A percentile compares a stretch with the other conserved stretches of the same genome.
Conservation (phyloP, 1,140 invertebrate species). For the Polypedilum pembai region DNA sequence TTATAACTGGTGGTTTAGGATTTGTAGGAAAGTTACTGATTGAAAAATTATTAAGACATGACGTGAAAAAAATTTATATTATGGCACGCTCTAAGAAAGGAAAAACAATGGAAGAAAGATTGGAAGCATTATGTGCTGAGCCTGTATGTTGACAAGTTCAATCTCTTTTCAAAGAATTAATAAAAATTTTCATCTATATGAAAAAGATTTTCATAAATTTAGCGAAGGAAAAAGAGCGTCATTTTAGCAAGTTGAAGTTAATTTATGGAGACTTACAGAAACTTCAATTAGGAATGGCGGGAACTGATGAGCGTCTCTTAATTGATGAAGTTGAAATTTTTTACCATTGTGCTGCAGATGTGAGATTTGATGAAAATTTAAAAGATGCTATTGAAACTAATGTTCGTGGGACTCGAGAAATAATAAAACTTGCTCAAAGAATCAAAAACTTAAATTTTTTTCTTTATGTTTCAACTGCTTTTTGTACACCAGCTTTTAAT, state of each 20-base stretch:
- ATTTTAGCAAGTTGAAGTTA: constrained; percentile 34
- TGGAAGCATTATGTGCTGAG: not conserved
- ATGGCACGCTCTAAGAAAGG: constrained; percentile 52
- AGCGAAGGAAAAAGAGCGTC: constrained; percentile 32
- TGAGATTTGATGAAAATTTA: constrained; percentile 70
- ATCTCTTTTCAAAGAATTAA: not conserved
- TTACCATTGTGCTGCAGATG: constrained; percentile 76
- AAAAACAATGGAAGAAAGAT: not conserved
- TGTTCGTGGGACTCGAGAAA: constrained; percentile 47
- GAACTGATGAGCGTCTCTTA: constrained; percentile 48
- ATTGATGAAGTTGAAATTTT: constrained; percentile 54
- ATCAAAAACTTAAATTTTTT: constrained; percentile 51
- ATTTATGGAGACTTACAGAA: constrained; percentile 37
- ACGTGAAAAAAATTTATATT: constrained; percentile 51
- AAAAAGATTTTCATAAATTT: constrained; percentile 42
- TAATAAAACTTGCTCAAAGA: constrained; percentile 48
- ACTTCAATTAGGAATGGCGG: constrained; percentile 50
- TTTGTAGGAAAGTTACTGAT: constrained; percentile 30
- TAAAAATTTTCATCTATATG: too few species aligned
- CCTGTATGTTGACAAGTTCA: not conserved
- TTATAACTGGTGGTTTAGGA: constrained; percentile 34
- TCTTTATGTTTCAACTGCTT: constrained; percentile 58
- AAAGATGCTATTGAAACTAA: constrained; percentile 49
- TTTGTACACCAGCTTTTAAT: constrained; percentile 47
- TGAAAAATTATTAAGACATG: constrained; percentile 32